Percentiles rank a stretch among this genome's conserved stretches.
Conservation (phyloP, 2,113 vertebrate genomes). For the Oceanites oceanicus region DNA sequence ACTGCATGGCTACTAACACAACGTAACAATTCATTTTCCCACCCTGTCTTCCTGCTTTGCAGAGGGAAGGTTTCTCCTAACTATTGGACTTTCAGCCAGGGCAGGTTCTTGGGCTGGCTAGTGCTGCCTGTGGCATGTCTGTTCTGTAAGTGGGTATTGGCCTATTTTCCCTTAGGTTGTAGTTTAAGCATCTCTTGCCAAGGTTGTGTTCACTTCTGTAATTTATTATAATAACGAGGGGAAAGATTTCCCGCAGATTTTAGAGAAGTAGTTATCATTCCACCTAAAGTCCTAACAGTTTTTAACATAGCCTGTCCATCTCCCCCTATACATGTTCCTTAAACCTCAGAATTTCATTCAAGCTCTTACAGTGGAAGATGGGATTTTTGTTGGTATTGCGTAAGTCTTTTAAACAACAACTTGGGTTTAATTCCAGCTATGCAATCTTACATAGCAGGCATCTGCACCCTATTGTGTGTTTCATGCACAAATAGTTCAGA, state of each 20-base stretch:
- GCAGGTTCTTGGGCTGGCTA: not conserved
- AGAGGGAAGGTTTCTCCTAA: not conserved
- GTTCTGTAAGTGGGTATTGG: not conserved
- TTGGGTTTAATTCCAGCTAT: not conserved
- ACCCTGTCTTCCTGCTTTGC: not conserved
- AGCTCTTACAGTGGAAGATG: not conserved
- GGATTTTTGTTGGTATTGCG: not conserved
- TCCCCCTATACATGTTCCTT: not conserved
- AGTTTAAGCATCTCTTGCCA: conserved; percentile 9
- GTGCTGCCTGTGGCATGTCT: not conserved
- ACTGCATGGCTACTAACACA: not conserved
- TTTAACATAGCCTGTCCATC: not conserved
- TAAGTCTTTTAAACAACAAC: not conserved
- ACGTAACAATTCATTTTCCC: not conserved
- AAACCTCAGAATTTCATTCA: not conserved
- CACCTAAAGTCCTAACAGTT: not conserved
- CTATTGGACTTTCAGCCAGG: not conserved
- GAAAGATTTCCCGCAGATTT: conserved; percentile 6
- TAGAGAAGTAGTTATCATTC: not conserved
- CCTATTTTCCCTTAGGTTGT: not conserved
- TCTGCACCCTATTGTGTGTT: not conserved
- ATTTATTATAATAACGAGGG: not conserved
- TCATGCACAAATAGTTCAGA: not conserved
- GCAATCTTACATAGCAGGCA: not conserved
- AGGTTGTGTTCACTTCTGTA: not conserved